Evolutionary conservation across 1,140 invertebrate genomes (phyloP).

Genomic region (Nasonia longicornis): DNA sequence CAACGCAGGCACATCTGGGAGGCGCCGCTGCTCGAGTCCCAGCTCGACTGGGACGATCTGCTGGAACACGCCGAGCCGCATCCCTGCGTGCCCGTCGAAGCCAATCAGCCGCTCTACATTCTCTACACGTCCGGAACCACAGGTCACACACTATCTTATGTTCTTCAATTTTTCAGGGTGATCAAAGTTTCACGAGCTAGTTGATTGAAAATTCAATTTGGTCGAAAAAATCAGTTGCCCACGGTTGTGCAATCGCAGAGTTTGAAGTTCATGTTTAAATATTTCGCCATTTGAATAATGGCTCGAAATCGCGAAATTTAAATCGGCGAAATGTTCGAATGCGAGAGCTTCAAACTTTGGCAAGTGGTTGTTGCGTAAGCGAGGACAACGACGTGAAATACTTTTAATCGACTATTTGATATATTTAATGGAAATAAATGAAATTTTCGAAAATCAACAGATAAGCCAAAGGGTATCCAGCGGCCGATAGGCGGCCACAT

Average conservation of each 20-base stretch:
- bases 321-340: too few species aligned
- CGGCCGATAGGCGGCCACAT: constrained; percentile 89
- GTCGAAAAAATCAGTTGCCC: not conserved
- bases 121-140: constrained; percentile 95
- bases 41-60: constrained; percentile 84
- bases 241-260: too few species aligned
- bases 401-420: too few species aligned
- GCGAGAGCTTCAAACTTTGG: too few species aligned
- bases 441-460: constrained; percentile 59
- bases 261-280: too few species aligned
- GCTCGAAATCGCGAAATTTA: too few species aligned
- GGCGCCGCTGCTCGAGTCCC: constrained; percentile 73
- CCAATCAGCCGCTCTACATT: constrained; percentile 92
- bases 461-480: constrained; percentile 86
- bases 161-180: not conserved
- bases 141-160: constrained; percentile 61
- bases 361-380: too few species aligned
- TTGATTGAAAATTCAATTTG: not conserved
- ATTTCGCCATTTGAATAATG: too few species aligned
- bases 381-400: too few species aligned
- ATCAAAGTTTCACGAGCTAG: not conserved
- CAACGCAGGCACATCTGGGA: constrained; percentile 78
- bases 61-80: constrained; percentile 75
- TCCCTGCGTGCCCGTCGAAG: constrained; percentile 86
- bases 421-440: not conserved